phyloP scores from a whole-genome alignment of 1,140 invertebrate genomes.

The Drosophila ercepeae region DNA sequence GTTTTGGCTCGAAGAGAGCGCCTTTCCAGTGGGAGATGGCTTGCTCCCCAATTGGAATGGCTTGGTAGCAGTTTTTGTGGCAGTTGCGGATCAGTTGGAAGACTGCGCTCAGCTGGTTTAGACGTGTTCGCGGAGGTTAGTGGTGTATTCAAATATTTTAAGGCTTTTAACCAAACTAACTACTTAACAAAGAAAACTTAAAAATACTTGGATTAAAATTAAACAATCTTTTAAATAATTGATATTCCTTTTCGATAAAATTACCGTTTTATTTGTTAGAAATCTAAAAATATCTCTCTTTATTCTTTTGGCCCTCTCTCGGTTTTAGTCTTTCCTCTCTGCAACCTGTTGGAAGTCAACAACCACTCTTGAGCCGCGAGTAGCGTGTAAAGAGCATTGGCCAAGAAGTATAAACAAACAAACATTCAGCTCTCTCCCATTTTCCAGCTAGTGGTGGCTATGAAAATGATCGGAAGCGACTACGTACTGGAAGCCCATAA shows the following conservation, averaged over 20 bases:
- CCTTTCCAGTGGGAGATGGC: constrained; percentile 30
- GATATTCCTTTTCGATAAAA: too few relatives aligned
- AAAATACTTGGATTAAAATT: neutral
- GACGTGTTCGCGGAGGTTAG: constrained; percentile 66
- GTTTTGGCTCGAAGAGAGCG: constrained; percentile 15
- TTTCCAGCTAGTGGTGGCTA: constrained; percentile 48
- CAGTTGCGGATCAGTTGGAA: constrained; percentile 74
- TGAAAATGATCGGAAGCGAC: constrained; percentile 90
- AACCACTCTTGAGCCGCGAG: constrained; percentile 51
- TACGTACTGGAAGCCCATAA: constrained; percentile 94
- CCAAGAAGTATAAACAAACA: constrained; percentile 56
- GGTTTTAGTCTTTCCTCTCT: constrained; percentile 13
- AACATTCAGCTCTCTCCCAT: constrained; percentile 15
- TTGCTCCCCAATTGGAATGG: constrained; percentile 42
- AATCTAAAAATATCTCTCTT: neutral
- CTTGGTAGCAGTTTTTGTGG: neutral
- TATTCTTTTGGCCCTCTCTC: constrained; percentile 1
- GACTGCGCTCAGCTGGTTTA: constrained; percentile 51
- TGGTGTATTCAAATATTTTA: neutral
- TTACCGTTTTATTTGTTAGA: too few relatives aligned
- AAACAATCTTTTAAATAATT: neutral
- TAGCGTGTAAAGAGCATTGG: constrained; percentile 42
- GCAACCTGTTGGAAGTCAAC: neutral
- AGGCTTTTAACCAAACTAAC: neutral
- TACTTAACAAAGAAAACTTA: neutral